These are phyloP conservation scores for Argyresthia albistria DNA, from an alignment of 2,888 invertebrate species.

Conservation along the genomic window DNA sequence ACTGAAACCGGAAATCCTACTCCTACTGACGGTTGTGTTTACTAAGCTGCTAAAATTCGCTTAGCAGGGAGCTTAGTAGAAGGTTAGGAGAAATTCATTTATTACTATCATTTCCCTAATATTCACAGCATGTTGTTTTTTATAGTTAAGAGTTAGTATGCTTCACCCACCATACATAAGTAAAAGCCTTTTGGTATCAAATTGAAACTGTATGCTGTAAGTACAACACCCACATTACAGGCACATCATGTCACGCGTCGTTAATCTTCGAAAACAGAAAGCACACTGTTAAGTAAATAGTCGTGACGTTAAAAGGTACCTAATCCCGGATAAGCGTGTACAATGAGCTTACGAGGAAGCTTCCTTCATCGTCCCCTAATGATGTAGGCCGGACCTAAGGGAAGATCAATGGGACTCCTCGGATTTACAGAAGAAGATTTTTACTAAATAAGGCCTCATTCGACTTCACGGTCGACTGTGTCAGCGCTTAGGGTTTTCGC, in stretches of 20 bases:
- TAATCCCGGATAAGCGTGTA: conserved; percentile 52
- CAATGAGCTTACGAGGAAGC: conserved; percentile 53
- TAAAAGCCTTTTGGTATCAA: no score
- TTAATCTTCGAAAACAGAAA: conserved; percentile 31
- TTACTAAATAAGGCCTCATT: neutral
- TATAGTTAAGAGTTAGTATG: no score
- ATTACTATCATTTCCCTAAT: no score
- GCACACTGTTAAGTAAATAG: conserved; percentile 44
- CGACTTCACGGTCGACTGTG: neutral
- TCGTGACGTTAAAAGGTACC: conserved; percentile 59
- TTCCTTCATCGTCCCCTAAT: conserved; percentile 46
- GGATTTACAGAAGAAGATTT: conserved; percentile 2
- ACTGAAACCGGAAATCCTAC: no score
- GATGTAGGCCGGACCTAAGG: conserved; percentile 30
- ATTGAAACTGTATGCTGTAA: no score
- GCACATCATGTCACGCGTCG: conserved; percentile 4
- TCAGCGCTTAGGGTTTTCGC: neutral
- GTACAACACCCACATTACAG: no score
- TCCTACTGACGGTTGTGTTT: no score
- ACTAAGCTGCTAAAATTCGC: no score
- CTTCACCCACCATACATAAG: no score
- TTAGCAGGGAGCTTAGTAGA: no score
- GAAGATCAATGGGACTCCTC: conserved; percentile 40
- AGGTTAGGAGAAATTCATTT: no score
- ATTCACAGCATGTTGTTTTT: no score